Base-by-base conservation (phyloP, 1,140 invertebrate genomes). In the Diabrotica undecimpunctata region DNA sequence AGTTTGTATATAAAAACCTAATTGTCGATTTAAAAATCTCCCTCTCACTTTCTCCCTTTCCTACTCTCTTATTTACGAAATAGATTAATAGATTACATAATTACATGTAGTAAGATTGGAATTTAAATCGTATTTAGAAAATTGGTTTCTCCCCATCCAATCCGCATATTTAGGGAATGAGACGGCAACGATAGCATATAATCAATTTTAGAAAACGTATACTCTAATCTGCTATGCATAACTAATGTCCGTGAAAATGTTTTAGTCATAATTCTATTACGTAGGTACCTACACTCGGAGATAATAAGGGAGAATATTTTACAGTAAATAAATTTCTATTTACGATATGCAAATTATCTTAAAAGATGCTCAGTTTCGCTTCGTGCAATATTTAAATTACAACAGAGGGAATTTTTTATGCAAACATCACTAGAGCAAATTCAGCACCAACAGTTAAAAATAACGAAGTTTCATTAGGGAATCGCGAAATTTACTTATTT, bases 171-270 rank as follows among this genome's bases (percentile, higher is more conserved):
- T 25, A 25, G 25, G 25, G 25, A 25, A 25, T 25, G 25, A 25
- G 25, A 25, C 25, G 4, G 25, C 25, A 25, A 25, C 25, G 25
- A 25, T 25, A 57, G 35, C 36, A 37, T 57, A 9, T 57, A 38
- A 57, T 57, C 37, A n/a, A 57, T 57, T 68, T 66, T 66, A 71
- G 67, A 69, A 66, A 66, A 61, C 61, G 62, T 54, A 57, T 58
- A 62, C 57, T 63, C 66, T 71, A 71, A 71, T 71, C 69, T 62
- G 67, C 70, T 69, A 71, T 71, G 70, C 70, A 71, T 71, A 71
- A 56, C 66, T 71, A 71, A 71, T 71, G 67, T 56, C 67, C 67
- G 65, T 69, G 58, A 46, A 71, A 71, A 71, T 71, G 70, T 71
- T 71, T 71, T 65, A 71, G 67, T 69, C 65, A 64, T 71, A 71